Conservation (phyloP, 2,888 invertebrate species). For the Luperina testacea region DNA sequence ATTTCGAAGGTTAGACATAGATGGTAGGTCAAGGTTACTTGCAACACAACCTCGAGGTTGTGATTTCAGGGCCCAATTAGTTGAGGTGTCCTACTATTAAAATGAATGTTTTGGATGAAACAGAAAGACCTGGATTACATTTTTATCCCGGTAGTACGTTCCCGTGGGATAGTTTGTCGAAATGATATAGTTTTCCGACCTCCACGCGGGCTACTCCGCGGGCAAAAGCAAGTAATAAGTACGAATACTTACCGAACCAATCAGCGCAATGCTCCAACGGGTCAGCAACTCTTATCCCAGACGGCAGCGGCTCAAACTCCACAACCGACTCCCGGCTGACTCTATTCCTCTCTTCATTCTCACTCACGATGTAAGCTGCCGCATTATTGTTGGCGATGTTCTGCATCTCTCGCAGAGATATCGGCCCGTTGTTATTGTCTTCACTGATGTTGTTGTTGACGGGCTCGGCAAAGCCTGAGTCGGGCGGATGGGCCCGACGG, state of each 20-base stretch:
- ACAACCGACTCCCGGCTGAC: constrained; percentile 85
- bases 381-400: constrained; percentile 90
- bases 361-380: constrained; percentile 87
- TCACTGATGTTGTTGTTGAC: constrained; percentile 87
- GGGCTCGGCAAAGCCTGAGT: constrained; percentile 86
- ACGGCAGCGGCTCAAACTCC: constrained; percentile 85
- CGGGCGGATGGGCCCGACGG: constrained; percentile 83
- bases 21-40: constrained; percentile 4
- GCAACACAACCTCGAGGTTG: constrained; percentile 4
- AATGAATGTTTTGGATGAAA: not conserved
- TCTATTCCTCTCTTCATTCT: constrained; percentile 86
- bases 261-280: constrained; percentile 84
- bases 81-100: not conserved
- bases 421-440: constrained; percentile 90
- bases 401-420: constrained; percentile 89
- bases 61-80: constrained; percentile 14
- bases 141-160: not conserved
- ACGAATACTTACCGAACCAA: constrained; percentile 85
- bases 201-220: not conserved
- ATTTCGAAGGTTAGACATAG: constrained; percentile 19
- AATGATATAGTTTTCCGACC: not conserved
- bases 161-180: not conserved
- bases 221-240: not conserved
- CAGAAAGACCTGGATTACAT: not conserved
- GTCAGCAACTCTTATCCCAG: constrained; percentile 79